phyloP scores from a whole-genome alignment of 2,888 invertebrate genomes.

The Sepiola atlantica region DNA sequence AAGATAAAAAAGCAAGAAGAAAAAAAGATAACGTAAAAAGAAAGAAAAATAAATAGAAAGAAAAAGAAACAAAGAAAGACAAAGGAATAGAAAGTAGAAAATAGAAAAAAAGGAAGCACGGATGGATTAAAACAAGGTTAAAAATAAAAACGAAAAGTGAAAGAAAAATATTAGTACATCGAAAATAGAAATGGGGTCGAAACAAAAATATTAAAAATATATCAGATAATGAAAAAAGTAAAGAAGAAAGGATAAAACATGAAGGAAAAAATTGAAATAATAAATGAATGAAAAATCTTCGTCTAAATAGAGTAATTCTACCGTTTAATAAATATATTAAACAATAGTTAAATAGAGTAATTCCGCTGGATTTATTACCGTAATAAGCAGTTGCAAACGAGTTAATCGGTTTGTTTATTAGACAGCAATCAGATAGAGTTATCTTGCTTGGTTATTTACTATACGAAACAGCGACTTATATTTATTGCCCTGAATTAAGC shows the following conservation, averaged over 20 bases:
- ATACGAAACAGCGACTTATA: too few relatives aligned
- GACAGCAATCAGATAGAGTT: too few relatives aligned
- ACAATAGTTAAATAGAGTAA: too few relatives aligned
- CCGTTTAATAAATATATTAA: too few relatives aligned
- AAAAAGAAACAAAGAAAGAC: background rate
- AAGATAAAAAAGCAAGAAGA: background rate
- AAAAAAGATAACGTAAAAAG: background rate
- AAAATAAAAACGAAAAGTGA: background rate
- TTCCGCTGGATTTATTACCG: too few relatives aligned
- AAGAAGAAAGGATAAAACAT: background rate
- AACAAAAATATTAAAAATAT: background rate
- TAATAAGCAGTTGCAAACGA: too few relatives aligned
- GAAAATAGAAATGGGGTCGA: background rate
- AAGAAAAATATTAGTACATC: background rate
- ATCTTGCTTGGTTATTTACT: too few relatives aligned
- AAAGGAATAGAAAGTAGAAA: background rate
- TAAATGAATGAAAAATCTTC: too few relatives aligned
- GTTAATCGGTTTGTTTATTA: too few relatives aligned
- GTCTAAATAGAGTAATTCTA: too few relatives aligned
- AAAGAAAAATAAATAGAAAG: background rate
- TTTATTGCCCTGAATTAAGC: too few relatives aligned
- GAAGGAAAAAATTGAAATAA: background rate
- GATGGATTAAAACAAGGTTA: background rate
- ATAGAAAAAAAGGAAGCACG: background rate
- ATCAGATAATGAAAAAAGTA: background rate